Base-by-base conservation (phyloP, 1,140 invertebrate genomes). In the Pachyrhynchus sulphureomaculatus region DNA sequence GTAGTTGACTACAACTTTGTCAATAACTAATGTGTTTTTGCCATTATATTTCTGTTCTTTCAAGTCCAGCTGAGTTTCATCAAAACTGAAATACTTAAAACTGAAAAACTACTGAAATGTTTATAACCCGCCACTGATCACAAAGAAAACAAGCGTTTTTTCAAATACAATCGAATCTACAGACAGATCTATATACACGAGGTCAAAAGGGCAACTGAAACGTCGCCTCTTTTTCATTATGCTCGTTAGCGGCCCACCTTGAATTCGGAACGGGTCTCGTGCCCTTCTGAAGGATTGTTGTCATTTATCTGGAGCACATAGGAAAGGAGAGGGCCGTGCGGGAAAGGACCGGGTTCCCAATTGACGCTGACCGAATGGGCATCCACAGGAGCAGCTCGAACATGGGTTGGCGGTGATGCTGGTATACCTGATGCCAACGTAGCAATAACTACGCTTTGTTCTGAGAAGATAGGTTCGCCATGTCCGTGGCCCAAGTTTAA, bases 291-390 rank as follows among this genome's bases (percentile, higher is more conserved):
- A 4, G 24, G 13, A 32, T 39, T 83, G 34, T 39, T 83, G 64
- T 85, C 82, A 36, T 81, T 79, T 17, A 90, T 81, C 68, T 87
- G 82, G 39, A 94, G 78, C 45, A 89, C 86, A 79, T 94, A 95
- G 37, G 90, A 91, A 39, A 93, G 83, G 63, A 96, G 80, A 58
- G 89, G 91, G 51, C 92, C 93, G 76, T 95, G 95, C 18, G 88
- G 87, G 72, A 91, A 93, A 9, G 84, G 82, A 10, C 93, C 93
- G 4, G 91, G 87, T 75, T 88, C 84, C 93, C 93, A 96, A 64
- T 87, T 89, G 10, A 96, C 83, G 53, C 89, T 90, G 21, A 96
- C 86, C 62, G 91, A 84, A 60, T 84, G 86, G n/a, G 88, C 84
- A 73, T 94, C 91, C 26, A 93, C 83, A 0, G 91, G 86, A 23